Conservation (phyloP, 1,140 invertebrate genomes). For the Leptinotarsa undecemlineata region DNA sequence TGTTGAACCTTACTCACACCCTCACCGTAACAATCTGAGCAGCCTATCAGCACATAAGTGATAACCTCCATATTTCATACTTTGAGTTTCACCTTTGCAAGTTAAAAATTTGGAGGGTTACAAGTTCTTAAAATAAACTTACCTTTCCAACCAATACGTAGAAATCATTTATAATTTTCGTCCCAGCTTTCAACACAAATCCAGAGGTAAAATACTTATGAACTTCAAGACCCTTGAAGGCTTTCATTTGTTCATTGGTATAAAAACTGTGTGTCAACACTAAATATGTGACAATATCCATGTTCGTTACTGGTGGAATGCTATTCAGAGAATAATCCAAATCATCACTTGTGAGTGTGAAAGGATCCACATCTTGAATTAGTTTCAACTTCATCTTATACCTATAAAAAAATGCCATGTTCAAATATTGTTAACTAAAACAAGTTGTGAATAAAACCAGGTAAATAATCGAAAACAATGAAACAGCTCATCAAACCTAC, state of each 20-base stretch:
- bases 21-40: too few relatives aligned
- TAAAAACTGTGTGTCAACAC: constrained; percentile 20
- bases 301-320: constrained; percentile 10
- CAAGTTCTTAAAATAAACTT: background rate
- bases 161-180: constrained; percentile 5
- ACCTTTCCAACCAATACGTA: constrained; percentile 13
- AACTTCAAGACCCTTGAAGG: constrained; percentile 6
- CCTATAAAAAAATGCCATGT: background rate
- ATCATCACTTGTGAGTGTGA: background rate
- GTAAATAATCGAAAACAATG: too few relatives aligned
- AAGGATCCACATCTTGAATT: constrained; percentile 13
- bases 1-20: too few relatives aligned
- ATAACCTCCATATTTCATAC: too few relatives aligned
- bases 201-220: constrained; percentile 11
- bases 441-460: too few relatives aligned
- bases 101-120: too few relatives aligned
- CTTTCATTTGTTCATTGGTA: constrained; percentile 8
- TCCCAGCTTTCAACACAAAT: constrained; percentile 12
- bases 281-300: constrained; percentile 1
- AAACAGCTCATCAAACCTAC: too few relatives aligned
- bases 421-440: too few relatives aligned
- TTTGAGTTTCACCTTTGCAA: too few relatives aligned
- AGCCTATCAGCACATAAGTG: too few relatives aligned
- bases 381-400: constrained; percentile 14
- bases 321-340: background rate